Evolutionary conservation across 2,888 invertebrate species (phyloP), one percentile per base, ranked within the genome.

Genomic region (Eupithecia abbreviata): DNA sequence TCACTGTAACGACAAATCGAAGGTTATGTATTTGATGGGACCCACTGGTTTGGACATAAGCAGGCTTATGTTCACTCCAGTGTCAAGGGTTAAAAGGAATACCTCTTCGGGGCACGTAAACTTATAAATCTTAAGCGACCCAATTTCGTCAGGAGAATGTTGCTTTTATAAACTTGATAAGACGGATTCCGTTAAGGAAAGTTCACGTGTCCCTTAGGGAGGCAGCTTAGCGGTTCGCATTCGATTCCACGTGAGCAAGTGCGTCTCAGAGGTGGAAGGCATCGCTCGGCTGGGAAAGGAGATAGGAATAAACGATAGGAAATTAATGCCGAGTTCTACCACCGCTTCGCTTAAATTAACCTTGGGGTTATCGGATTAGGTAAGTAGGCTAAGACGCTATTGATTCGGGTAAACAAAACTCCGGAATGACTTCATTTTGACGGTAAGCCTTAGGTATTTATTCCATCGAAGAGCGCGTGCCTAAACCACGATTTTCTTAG

Each of bases 221-320:
- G 95, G 95, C 95, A 95, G 95, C 95, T 95, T 85, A 91, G 94
- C 95, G 93, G 90, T 93, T 95, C 94, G 81, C 87, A 79, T 84
- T 85, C 76, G 94, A 95, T 94, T 92, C 91, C 95, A 95, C 94
- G 79, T 95, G 90, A 94, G 89, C 82, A 88, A 85, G 81, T 81
- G 79, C 80, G 81, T 83, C 89, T 91, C 93, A 95, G 95, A 92
- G 95, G 94, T 95, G 95, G 91, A 95, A 95, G 95, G 96, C 94
- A 92, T 92, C 88, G 86, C 93, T 91, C 89, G 90, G 90, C 89
- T 87, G 88, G 93, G 89, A 88, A 91, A 1, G 91, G 95, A 94
- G 91, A 90, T 89, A 87, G 93, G 88, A 89, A 84, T 75, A 85
- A 89, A 85, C 80, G 86, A 85, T 83, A 87, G 88, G 88, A 89